Percentiles rank a stretch among this genome's conserved stretches.
These are phyloP conservation scores for Protaetia brevitarsis DNA, from an alignment of 1,140 invertebrate genomes.

Conservation along the genomic window DNA sequence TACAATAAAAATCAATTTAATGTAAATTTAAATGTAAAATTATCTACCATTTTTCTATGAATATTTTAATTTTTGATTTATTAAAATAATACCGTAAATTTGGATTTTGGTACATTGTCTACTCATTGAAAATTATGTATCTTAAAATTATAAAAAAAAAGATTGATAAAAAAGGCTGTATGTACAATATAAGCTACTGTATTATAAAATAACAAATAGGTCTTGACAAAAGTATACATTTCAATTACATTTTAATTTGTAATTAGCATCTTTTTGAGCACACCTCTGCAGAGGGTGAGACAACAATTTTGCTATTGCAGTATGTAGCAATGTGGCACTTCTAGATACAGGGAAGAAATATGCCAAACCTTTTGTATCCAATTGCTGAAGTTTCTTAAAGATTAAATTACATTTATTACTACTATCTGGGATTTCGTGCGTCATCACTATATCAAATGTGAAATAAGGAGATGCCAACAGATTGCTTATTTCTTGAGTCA, in stretches of 20 bases:
- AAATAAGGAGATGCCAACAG: conserved; percentile 62
- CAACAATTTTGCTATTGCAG: conserved; percentile 66
- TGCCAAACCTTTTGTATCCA: conserved; percentile 66
- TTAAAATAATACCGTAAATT: too few relatives aligned
- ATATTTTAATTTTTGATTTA: too few relatives aligned
- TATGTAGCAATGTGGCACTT: conserved; percentile 66
- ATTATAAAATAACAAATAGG: background rate
- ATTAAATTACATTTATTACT: conserved; percentile 63
- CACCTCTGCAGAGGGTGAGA: conserved; percentile 72
- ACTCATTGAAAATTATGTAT: too few relatives aligned
- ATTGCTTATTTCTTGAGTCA: conserved; percentile 50
- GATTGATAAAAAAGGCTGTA: too few relatives aligned
- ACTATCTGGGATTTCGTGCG: conserved; percentile 63
- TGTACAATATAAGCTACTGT: too few relatives aligned
- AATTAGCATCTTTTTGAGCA: conserved; percentile 51
- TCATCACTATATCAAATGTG: conserved; percentile 64
- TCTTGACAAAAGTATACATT: background rate
- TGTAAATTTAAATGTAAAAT: too few relatives aligned
- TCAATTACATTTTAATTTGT: background rate
- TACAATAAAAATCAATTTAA: too few relatives aligned
- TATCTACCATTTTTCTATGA: too few relatives aligned
- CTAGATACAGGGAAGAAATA: conserved; percentile 70
- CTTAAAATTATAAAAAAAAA: too few relatives aligned
- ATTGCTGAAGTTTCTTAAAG: conserved; percentile 61
- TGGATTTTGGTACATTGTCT: background rate